Evolutionary conservation across 2,797 vertebrate genomes (phyloP), one percentile per base, ranked within the genome.

Genomic region (Channallabes apus): DNA sequence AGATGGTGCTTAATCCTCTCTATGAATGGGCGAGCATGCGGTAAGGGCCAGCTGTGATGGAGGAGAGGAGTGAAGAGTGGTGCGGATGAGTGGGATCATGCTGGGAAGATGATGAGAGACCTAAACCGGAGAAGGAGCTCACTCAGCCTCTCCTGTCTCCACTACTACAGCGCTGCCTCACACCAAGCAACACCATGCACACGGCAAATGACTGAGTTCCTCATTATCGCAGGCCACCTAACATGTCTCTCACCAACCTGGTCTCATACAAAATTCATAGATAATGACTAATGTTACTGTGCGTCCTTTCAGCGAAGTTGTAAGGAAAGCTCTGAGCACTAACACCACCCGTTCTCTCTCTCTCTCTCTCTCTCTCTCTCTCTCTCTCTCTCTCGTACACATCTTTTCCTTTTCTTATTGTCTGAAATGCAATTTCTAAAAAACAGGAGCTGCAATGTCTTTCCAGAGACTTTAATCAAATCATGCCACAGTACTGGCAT

Each of bases 101-200:
- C 93, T 93, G 91, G 86, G 92, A 94, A 92, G 92, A 92, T 94
- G 94, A 95, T 95, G 94, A 96, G 93, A 93, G 92, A 84, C 94
- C 94, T 91, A 93, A 91, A 90, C 88, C 64, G 88, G 89, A 92
- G 90, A 90, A 90, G 93, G 91, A 89, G 91, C 91, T 93, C 92
- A 91, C 89, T 92, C 86, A 86, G 84, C 71, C 77, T 59, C 65
- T 51, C 62, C 79, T 82, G 79, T 81, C 77, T 69, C 76, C 71
- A 65, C 80, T 80, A 84, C 76, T 29, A 11, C 67, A 72, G 68
- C 4, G 59, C 78, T 76, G 65, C 61, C 68, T 71, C 27, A 32
- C 79, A 27, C 68, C 76, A 29, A 80, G 78, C 69, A 62, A 73
- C 69, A 64, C 46, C 56, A 69, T n/a, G 54, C 54, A 83, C n/a